Evolutionary conservation across 2,797 vertebrate species (phyloP), one percentile per base, ranked within the genome.

Genomic region (Microcaecilia unicolor): DNA sequence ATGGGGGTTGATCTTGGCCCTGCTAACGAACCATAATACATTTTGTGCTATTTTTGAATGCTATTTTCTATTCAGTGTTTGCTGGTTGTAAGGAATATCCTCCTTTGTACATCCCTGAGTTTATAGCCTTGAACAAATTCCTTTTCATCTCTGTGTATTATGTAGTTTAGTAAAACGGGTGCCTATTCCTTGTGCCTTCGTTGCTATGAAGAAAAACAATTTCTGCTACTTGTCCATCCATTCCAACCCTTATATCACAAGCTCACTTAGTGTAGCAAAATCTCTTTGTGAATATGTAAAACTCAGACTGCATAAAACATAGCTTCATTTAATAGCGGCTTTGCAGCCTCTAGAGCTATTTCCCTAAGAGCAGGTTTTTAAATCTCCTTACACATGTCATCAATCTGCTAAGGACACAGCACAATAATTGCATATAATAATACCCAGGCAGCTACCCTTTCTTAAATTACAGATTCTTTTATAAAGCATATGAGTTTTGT

Each of bases 61-160:
- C 31, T 65, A 63, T 65, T 67, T 70, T 58, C 44, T 14, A 15
- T 37, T 72, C 63, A 72, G 72, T 65, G 15, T 48, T 37, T 34
- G 52, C 63, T 70, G 66, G 72, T 72, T 63, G 56, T 37, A 33
- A 67, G 44, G 40, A 49, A 53, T 44, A 51, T 44, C 22, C 20
- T 42, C 22, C 12, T 24, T 18, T 12, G 51, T 49, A 4, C 18
- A 37, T 29, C 34, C 48, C 40, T 41, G 40, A 57, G 35, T 42
- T 28, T 51, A 61, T 53, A 10, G 15, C 57, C 56, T 36, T 51
- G 31, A 38, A 22, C 48, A 61, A 65, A 52, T 61, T 51, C 35
- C 28, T 43, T 28, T 34, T 51, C 32, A 53, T 43, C 63, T 28
- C 13, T 22, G 37, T 17, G 12, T 17, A 51, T 9, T 22, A 5